Conservation (phyloP, 1,140 invertebrate species). For the Drosophila carrolli region DNA sequence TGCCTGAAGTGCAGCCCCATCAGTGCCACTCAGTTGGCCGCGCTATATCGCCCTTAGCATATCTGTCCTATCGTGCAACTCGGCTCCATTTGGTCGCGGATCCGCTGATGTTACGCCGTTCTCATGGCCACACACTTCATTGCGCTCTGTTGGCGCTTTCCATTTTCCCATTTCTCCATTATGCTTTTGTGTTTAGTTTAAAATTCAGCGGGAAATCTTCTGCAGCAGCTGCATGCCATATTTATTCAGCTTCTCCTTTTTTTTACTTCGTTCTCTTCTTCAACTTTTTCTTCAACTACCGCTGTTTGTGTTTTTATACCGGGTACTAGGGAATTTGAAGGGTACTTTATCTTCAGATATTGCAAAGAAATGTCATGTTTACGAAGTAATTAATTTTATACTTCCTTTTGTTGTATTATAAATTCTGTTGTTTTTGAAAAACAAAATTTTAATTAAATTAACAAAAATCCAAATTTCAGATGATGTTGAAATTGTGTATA, state of each 20-base stretch:
- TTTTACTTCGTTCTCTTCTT: conserved; percentile 4
- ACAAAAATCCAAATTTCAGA: not conserved
- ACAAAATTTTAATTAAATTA: no score
- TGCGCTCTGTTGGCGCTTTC: conserved; percentile 76
- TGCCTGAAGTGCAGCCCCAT: conserved; percentile 26
- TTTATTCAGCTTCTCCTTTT: conserved; percentile 38
- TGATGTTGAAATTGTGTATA: no score
- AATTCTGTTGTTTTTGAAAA: no score
- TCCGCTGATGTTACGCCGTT: conserved; percentile 36
- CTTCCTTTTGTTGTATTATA: no score
- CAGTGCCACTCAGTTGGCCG: conserved; percentile 44
- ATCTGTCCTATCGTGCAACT: conserved; percentile 45
- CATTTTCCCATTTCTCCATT: conserved; percentile 75
- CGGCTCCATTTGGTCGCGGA: conserved; percentile 55
- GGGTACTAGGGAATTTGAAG: not conserved
- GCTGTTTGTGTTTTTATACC: conserved; percentile 30
- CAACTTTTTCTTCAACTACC: conserved; percentile 9
- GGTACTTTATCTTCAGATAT: not conserved
- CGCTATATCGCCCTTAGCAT: conserved; percentile 17
- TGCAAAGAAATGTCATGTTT: no score
- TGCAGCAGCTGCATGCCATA: conserved; percentile 53
- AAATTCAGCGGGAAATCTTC: conserved; percentile 75
- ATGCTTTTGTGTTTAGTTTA: conserved; percentile 72
- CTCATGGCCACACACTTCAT: conserved; percentile 68
- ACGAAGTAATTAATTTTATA: no score